Evolutionary conservation across 2,797 vertebrate genomes (phyloP).

Genomic region (Carduelis carduelis): DNA sequence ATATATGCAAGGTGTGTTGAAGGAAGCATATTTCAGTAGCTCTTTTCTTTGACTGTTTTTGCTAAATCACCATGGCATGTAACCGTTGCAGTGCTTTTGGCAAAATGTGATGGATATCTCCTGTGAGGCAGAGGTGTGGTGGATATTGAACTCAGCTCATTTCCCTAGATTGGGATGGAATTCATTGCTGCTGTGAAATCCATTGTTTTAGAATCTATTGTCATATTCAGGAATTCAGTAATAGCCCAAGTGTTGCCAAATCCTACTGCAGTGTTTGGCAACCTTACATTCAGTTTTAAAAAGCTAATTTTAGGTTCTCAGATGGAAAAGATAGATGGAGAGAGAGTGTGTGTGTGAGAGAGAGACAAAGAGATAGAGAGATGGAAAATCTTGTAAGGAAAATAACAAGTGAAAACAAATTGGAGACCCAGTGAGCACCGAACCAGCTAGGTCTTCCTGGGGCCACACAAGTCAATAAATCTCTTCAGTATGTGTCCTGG

Average conservation of each 20-base stretch:
- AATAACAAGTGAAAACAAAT: neutral
- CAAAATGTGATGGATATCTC: neutral
- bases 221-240: neutral
- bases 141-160: neutral
- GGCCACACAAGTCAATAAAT: neutral
- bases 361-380: neutral
- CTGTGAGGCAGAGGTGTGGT: neutral
- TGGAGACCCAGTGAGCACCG: neutral
- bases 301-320: neutral
- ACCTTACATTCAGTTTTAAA: neutral
- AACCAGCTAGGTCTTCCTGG: neutral
- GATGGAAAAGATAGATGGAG: neutral
- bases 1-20: neutral
- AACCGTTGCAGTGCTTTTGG: neutral
- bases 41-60: neutral
- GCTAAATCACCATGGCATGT: rapidly evolving
- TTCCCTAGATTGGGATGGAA: neutral
- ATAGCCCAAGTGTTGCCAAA: neutral
- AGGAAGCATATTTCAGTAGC: neutral
- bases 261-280: neutral
- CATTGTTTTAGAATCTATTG: neutral
- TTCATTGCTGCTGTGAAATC: neutral
- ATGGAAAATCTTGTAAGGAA: neutral
- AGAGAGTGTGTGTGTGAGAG: neutral
- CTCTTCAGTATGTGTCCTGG: neutral